Percentiles rank a stretch among this genome's conserved stretches.
These are phyloP conservation scores for Takifugu ocellatus DNA, from an alignment of 2,797 vertebrate species.

Conservation along the genomic window DNA sequence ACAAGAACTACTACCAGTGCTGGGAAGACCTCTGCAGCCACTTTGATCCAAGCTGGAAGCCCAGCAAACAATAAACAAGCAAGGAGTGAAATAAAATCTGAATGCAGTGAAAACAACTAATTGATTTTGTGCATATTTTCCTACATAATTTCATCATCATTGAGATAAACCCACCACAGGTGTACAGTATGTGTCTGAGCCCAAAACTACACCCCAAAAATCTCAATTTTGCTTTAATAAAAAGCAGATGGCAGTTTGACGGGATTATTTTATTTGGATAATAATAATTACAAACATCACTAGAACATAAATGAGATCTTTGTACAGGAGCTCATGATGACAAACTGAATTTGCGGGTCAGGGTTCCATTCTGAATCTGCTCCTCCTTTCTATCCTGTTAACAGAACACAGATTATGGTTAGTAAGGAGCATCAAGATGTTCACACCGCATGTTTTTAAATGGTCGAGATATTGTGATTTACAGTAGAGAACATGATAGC, in stretches of 20 bases:
- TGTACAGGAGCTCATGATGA: constrained; percentile 66
- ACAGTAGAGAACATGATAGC: constrained; percentile 23
- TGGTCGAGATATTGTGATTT: constrained; percentile 42
- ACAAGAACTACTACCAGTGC: constrained; percentile 91
- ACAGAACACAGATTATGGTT: constrained; percentile 40
- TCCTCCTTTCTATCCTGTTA: constrained; percentile 82
- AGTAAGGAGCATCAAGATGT: constrained; percentile 45
- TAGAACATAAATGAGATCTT: constrained; percentile 45
- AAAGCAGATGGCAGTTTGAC: constrained; percentile 34
- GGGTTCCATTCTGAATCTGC: constrained; percentile 80
- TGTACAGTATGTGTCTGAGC: too few relatives aligned
- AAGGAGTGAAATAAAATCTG: not conserved
- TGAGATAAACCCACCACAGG: too few relatives aligned
- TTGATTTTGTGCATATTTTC: too few relatives aligned
- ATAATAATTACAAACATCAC: constrained; percentile 64
- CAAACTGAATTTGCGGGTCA: constrained; percentile 63
- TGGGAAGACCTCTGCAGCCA: constrained; percentile 89
- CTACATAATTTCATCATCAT: too few relatives aligned
- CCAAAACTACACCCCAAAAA: not conserved
- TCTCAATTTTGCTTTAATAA: not conserved
- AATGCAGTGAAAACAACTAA: not conserved
- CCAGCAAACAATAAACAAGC: constrained; percentile 64
- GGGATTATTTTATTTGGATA: constrained; percentile 69
- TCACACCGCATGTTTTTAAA: constrained; percentile 23
- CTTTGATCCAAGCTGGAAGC: constrained; percentile 82